Evolutionary conservation across 2,113 vertebrate genomes (phyloP).

Genomic region (Rana temporaria): DNA sequence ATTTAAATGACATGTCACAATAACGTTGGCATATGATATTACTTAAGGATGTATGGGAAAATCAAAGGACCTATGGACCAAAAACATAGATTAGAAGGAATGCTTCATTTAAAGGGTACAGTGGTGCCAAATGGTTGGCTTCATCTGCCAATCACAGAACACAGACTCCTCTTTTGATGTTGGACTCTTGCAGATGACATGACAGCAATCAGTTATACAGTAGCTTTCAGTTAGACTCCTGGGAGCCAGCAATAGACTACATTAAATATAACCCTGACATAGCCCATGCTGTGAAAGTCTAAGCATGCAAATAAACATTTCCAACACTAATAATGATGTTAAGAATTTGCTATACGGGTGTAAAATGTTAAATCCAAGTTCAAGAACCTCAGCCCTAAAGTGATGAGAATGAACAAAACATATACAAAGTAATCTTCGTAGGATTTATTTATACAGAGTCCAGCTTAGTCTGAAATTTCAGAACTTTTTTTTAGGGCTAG

Average conservation of each 20-base stretch:
- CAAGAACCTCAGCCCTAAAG: constrained; percentile 7
- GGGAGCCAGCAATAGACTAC: background rate
- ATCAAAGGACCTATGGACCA: background rate
- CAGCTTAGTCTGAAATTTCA: background rate
- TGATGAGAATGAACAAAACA: background rate
- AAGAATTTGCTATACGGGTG: constrained; percentile 13
- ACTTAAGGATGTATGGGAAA: constrained; percentile 10
- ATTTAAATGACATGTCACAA: background rate
- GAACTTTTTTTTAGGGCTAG: background rate
- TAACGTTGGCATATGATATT: background rate
- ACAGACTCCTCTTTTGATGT: constrained; percentile 22
- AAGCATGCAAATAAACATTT: constrained; percentile 33
- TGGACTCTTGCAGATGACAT: background rate
- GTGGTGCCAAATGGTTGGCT: background rate
- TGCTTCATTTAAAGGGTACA: background rate
- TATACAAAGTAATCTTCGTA: background rate
- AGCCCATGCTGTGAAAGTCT: constrained; percentile 22
- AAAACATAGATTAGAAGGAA: background rate
- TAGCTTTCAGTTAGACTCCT: constrained; percentile 2
- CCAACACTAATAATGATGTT: background rate
- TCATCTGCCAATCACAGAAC: constrained; percentile 4
- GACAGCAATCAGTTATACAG: background rate
- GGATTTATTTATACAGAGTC: constrained; percentile 11
- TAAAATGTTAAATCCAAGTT: constrained; percentile 22
- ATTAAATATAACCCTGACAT: constrained; percentile 12